Evolutionary conservation across 1,140 invertebrate species (phyloP), one percentile per base, ranked within the genome.

Genomic region (Sminthurides bifidus): DNA sequence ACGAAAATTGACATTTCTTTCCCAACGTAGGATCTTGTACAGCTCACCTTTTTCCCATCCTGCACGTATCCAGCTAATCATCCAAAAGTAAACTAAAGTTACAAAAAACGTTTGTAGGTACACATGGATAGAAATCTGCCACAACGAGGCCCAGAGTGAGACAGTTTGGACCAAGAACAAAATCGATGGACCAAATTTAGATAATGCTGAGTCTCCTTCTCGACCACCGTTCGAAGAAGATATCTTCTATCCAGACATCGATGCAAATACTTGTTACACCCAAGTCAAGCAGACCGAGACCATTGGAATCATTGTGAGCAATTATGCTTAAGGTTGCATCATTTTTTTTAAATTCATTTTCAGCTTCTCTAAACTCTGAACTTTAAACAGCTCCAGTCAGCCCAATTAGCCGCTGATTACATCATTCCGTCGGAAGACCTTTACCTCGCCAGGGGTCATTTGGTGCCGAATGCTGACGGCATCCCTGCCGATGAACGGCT

Each of bases 391-490:
- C 10, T 54, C 8, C 14, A 26, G 3, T 54, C 52, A 19, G 8
- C 26, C 12, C 19, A 14, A 45, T 27, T 52, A n/a, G 49, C 49
- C 5, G n/a, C 44, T 29, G 38, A 37, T 14, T 60, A 56, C 24
- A 21, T 59, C 3, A 12, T 46, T 24, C n/a, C 52, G 10, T 17
- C 24, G 5, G 29, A 53, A 12, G 45, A 56, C 23, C 15, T 53
- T n/a, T 79, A 65, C 63, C 61, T 84, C 46, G 73, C 80, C 0
- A 72, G 79, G 31, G 81, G 81, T 23, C 82, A 84, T 62, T 69
- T 83, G 17, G 71, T 76, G 0, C 81, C 82, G 26, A 81, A 81
- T 65, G 76, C 73, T 30, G 81, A 84, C 65, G 79, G 77, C 44
- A 70, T 81, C 2, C 80, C 75, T 58, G 79, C 74, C 0, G 68